A percentile compares a stretch with the other conserved stretches of the same genome.
Conservation (phyloP, 2,113 vertebrate genomes). For the Callionymus lyra region DNA sequence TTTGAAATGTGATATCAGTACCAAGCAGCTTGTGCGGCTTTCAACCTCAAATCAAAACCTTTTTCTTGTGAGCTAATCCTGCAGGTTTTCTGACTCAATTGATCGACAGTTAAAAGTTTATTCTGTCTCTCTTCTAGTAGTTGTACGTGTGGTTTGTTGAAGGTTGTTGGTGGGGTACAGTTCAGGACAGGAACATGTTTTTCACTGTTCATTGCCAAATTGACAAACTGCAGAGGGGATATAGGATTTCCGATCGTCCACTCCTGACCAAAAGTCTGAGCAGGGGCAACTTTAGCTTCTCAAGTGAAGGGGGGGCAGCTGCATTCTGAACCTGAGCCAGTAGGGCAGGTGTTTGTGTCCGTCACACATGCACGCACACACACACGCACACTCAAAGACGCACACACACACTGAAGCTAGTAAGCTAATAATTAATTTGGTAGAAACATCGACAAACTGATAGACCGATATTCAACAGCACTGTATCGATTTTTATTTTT, state of each 20-base stretch:
- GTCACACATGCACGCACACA: slow-evolving; percentile 35
- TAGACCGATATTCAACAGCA: too few species aligned
- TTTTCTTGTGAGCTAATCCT: too few species aligned
- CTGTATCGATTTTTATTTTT: too few species aligned
- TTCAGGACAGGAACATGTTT: slow-evolving; percentile 37
- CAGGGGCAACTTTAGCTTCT: slow-evolving; percentile 66
- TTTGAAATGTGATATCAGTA: too few species aligned
- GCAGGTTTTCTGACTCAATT: not conserved
- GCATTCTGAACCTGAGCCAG: slow-evolving; percentile 65
- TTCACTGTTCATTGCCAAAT: slow-evolving; percentile 44
- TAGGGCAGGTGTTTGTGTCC: slow-evolving; percentile 61
- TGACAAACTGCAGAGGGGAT: slow-evolving; percentile 49
- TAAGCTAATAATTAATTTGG: too few species aligned
- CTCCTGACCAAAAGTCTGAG: slow-evolving; percentile 55
- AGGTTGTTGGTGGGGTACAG: slow-evolving; percentile 5
- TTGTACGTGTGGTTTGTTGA: too few species aligned
- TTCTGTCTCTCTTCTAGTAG: too few species aligned
- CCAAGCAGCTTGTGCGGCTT: too few species aligned
- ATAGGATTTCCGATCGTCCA: slow-evolving; percentile 50
- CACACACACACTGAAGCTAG: too few species aligned
- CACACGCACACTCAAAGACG: slow-evolving; percentile 5
- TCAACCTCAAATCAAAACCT: too few species aligned
- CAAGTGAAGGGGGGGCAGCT: slow-evolving; percentile 63
- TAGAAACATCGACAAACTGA: too few species aligned
- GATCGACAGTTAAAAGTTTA: too few species aligned